phyloP scores from a whole-genome alignment of 2,113 vertebrate species.

The Chauna torquata region DNA sequence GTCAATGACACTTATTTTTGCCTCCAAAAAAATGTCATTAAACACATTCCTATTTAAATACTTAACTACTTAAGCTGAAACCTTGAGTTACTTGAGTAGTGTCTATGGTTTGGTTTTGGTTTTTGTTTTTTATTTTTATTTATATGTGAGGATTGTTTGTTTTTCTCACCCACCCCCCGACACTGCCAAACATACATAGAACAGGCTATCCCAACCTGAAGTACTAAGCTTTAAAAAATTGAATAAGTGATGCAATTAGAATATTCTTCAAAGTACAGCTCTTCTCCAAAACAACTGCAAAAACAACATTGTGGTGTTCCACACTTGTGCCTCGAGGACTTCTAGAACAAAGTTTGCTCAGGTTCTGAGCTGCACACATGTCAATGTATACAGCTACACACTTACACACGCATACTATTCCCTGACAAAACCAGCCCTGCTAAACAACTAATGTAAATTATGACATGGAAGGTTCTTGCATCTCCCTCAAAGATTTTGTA shows the following conservation, averaged over 20 bases:
- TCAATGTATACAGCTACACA: not conserved
- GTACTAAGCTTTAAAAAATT: rapidly evolving
- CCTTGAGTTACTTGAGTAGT: not conserved
- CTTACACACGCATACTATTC: not conserved
- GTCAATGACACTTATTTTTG: not conserved
- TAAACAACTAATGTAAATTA: not conserved
- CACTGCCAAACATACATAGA: not conserved
- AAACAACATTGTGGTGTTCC: not conserved
- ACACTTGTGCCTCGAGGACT: not conserved
- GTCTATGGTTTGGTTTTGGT: rapidly evolving
- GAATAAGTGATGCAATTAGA: not conserved
- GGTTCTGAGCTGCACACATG: not conserved
- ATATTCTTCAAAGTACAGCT: not conserved
- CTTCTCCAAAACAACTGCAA: not conserved
- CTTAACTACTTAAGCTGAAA: not conserved
- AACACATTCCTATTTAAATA: not conserved
- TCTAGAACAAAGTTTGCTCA: not conserved
- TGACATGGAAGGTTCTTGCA: not conserved
- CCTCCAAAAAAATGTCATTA: not conserved
- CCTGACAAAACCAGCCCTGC: not conserved
- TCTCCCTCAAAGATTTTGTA: not conserved
- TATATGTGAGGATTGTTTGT: not conserved
- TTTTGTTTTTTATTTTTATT: not conserved
- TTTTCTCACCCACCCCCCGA: not conserved
- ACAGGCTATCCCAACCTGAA: not conserved